Conservation (phyloP, 2,888 invertebrate species). For the Hypena proboscidalis region DNA sequence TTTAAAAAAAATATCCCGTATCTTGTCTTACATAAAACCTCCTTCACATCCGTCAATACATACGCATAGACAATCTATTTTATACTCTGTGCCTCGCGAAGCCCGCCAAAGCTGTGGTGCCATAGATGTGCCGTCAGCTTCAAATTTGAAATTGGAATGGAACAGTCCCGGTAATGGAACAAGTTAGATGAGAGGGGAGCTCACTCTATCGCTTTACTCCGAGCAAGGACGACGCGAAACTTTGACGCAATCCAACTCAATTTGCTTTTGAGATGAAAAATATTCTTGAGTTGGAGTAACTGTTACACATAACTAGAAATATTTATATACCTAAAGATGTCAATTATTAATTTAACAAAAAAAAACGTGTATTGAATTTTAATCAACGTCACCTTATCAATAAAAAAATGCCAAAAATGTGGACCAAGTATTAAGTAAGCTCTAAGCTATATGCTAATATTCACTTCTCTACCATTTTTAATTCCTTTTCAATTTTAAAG, state of each 20-base stretch:
- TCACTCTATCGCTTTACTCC: constrained; percentile 56
- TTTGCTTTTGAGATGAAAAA: constrained; percentile 51
- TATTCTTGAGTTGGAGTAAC: constrained; percentile 25
- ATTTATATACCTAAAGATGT: too few species aligned
- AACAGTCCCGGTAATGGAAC: constrained; percentile 78
- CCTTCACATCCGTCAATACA: neutral
- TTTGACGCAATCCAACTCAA: constrained; percentile 65
- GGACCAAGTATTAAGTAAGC: too few species aligned
- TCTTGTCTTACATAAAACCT: neutral
- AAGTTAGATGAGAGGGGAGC: constrained; percentile 80
- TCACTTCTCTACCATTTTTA: too few species aligned
- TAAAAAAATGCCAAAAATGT: too few species aligned
- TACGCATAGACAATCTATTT: constrained; percentile 17
- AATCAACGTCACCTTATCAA: too few species aligned
- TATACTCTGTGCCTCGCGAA: constrained; percentile 39
- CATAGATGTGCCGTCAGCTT: constrained; percentile 77
- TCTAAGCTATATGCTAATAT: too few species aligned
- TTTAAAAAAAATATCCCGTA: too few species aligned
- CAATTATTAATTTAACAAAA: too few species aligned
- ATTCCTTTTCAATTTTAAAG: too few species aligned
- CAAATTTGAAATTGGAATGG: constrained; percentile 84
- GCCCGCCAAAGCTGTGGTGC: constrained; percentile 64
- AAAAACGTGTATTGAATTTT: too few species aligned
- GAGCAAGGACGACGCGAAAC: constrained; percentile 57
- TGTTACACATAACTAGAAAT: constrained; percentile 1